Conservation (phyloP, 2,888 invertebrate genomes). For the Agrochola circellaris region DNA sequence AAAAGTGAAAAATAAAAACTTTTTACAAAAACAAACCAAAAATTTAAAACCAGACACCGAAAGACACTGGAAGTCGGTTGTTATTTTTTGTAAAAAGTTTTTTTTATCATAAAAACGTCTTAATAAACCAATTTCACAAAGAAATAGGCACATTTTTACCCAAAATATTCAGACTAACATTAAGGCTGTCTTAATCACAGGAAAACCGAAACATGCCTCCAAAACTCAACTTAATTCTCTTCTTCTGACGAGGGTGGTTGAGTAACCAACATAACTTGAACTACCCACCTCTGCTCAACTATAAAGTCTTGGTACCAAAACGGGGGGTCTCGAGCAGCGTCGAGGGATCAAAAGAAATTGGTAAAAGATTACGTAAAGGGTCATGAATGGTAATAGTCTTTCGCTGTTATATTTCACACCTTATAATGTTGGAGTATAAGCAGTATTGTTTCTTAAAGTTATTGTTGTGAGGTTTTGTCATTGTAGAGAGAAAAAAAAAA, state of each 20-base stretch:
- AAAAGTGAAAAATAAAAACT: too few relatives aligned
- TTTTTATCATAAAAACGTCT: too few relatives aligned
- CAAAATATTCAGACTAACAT: slow-evolving; percentile 41
- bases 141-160: slow-evolving; percentile 21
- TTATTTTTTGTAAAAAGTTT: too few relatives aligned
- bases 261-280: slow-evolving; percentile 39
- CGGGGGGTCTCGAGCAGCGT: background rate
- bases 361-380: slow-evolving; percentile 57
- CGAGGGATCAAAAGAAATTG: slow-evolving; percentile 21
- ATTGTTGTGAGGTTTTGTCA: slow-evolving; percentile 35
- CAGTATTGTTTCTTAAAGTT: slow-evolving; percentile 52
- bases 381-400: slow-evolving; percentile 66
- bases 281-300: slow-evolving; percentile 5
- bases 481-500: slow-evolving; percentile 30
- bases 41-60: too few relatives aligned
- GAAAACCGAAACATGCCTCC: slow-evolving; percentile 54
- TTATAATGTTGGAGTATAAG: slow-evolving; percentile 54
- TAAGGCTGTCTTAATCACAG: slow-evolving; percentile 52
- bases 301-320: background rate
- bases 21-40: too few relatives aligned
- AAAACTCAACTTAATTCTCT: slow-evolving; percentile 64
- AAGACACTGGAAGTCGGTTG: too few relatives aligned
- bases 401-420: slow-evolving; percentile 68
- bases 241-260: slow-evolving; percentile 61
- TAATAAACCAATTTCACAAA: background rate